Evolutionary conservation across 1,140 invertebrate genomes (phyloP), one percentile per base, ranked within the genome.

Genomic region (Drosophila sulfurigaster): DNA sequence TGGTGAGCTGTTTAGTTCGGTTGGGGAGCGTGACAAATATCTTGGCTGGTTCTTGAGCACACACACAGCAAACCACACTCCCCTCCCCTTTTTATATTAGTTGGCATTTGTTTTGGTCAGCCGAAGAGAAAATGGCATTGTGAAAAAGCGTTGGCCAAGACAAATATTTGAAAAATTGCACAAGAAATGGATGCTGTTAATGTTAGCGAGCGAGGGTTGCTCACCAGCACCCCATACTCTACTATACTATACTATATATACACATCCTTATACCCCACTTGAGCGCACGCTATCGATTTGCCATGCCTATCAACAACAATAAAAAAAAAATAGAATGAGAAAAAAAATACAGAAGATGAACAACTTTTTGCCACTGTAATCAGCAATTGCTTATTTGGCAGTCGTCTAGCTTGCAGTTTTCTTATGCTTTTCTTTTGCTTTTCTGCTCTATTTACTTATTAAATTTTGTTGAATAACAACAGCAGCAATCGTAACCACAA

Each of bases 111-210:
- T 88, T 87, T 87, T 88, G 77, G 74, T 85, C 66, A 66, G 59
- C 43, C 38, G 20, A n/a, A 13, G 16, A 15, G 15, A 11, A 71
- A 41, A 41, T 3, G 32, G 54, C 15, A 15, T 32, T 30, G 48
- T 20, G 45, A 54, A 64, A 78, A 71, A 69, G 71, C 46, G 63
- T 32, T 32, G 66, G 66, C 20, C 56, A 81, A 87, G 67, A 86
- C 75, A 86, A 87, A 85, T 86, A 85, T 85, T 86, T 85, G 81
- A 85, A 83, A 85, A 86, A 85, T 85, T 86, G 82, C 78, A 85
- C 74, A 80, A 78, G 63, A 78, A 81, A 81, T 74, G 79, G 74
- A 75, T 78, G 77, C 85, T 87, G 80, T 80, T 88, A 78, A 81
- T 81, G 82, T 69, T 51, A 45, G 60, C 45, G 35, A 65, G 70